phyloP scores from a whole-genome alignment of 2,797 vertebrate species.

The Gadopsis marmoratus region DNA sequence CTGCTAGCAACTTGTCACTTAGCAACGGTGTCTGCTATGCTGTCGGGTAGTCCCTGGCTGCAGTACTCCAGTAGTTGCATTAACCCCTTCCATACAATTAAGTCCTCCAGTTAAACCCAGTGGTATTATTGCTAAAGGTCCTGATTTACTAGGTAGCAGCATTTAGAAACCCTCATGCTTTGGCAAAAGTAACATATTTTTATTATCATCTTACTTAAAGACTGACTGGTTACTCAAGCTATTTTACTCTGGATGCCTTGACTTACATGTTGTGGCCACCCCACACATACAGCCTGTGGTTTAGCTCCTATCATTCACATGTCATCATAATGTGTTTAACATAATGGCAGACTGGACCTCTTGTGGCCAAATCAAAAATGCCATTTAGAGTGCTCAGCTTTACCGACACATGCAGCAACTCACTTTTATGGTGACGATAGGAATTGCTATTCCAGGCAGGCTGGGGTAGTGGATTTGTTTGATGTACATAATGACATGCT shows the following conservation, averaged over 20 bases:
- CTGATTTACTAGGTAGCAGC: not conserved
- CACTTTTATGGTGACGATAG: conserved; percentile 22
- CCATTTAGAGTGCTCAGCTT: conserved; percentile 30
- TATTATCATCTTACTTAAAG: not conserved
- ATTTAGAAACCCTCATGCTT: not conserved
- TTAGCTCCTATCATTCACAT: conserved; percentile 17
- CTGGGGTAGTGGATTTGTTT: conserved; percentile 65
- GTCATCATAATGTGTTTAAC: conserved; percentile 33
- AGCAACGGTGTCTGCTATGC: conserved; percentile 72
- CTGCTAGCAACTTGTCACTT: conserved; percentile 77
- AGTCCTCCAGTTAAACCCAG: not conserved
- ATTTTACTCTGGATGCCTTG: not conserved
- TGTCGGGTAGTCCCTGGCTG: conserved; percentile 45
- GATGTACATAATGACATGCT: conserved; percentile 70
- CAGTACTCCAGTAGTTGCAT: conserved; percentile 19
- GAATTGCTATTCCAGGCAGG: conserved; percentile 57
- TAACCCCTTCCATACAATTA: conserved; percentile 44
- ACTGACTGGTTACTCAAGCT: not conserved
- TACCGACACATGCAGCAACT: conserved; percentile 6
- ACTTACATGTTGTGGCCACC: not conserved
- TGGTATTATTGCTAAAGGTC: not conserved
- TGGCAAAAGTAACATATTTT: not conserved
- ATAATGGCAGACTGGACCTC: conserved; percentile 35
- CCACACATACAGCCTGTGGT: not conserved
- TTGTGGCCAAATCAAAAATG: conserved; percentile 42